These are phyloP conservation scores for Chaenocephalus aceratus DNA, from an alignment of 2,113 vertebrate genomes.

Conservation along the genomic window DNA sequence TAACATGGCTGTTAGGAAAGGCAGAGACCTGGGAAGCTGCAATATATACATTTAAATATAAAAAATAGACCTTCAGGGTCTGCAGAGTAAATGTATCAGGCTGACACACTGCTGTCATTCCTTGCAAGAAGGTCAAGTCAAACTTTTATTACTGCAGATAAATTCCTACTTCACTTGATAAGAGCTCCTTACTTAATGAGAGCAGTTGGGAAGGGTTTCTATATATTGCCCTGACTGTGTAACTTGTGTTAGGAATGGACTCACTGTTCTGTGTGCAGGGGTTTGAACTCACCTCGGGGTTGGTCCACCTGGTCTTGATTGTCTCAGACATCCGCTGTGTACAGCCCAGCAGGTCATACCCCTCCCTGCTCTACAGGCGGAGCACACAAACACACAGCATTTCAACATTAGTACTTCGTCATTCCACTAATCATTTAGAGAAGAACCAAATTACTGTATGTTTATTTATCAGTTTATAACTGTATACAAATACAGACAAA, in stretches of 20 bases:
- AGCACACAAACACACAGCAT: constrained; percentile 45
- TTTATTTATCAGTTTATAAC: neutral
- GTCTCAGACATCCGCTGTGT: constrained; percentile 89
- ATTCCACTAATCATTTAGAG: neutral
- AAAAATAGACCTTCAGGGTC: neutral
- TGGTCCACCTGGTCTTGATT: constrained; percentile 90
- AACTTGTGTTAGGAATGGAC: neutral
- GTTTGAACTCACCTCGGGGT: constrained; percentile 86
- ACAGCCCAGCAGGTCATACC: constrained; percentile 85
- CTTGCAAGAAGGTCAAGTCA: constrained; percentile 26
- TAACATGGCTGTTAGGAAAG: neutral
- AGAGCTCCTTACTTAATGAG: constrained; percentile 37
- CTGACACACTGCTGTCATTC: constrained; percentile 4
- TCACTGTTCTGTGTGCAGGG: constrained; percentile 13
- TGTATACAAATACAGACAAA: neutral
- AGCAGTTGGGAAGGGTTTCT: neutral
- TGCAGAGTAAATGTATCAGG: constrained; percentile 17
- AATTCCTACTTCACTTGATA: constrained; percentile 40
- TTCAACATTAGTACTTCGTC: neutral
- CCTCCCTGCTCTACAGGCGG: constrained; percentile 84
- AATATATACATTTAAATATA: constrained; percentile 33
- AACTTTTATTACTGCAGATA: constrained; percentile 12
- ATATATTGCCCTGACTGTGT: neutral
- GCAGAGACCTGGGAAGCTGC: neutral
- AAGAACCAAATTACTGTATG: neutral